Percentiles rank a stretch among this genome's conserved stretches.
phyloP scores from a whole-genome alignment of 2,113 vertebrate genomes.

The Cygnus buccinator region DNA sequence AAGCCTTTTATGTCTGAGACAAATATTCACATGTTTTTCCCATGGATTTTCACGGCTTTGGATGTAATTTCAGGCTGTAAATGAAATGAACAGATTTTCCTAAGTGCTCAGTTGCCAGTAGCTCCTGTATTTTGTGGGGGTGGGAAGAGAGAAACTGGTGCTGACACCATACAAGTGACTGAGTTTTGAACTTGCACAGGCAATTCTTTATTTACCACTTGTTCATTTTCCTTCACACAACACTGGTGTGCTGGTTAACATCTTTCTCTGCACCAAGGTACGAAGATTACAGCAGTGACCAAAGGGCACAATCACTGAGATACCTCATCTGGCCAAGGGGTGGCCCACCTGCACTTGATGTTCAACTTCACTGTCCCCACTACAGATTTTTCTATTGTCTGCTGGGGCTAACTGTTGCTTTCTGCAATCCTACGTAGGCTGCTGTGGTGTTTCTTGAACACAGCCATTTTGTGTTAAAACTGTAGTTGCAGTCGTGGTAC shows the following conservation, averaged over 20 bases:
- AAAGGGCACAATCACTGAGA: neutral
- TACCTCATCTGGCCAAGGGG: neutral
- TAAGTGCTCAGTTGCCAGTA: neutral
- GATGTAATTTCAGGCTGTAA: conserved; percentile 25
- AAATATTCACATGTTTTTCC: conserved; percentile 2
- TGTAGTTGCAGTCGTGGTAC: neutral
- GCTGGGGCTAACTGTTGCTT: neutral
- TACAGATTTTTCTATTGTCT: neutral
- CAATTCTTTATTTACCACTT: neutral
- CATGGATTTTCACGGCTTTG: neutral
- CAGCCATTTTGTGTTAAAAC: conserved; percentile 18
- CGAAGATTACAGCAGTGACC: neutral
- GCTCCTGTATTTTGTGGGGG: neutral
- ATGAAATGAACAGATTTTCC: conserved; percentile 19
- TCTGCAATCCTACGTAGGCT: neutral
- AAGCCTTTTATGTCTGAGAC: conserved; percentile 8
- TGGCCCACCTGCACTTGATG: conserved; percentile 2
- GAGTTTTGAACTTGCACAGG: neutral
- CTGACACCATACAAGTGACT: neutral
- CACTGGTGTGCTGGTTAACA: fast-evolving
- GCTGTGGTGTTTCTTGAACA: neutral
- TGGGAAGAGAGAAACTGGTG: neutral
- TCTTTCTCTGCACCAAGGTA: neutral
- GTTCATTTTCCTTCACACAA: conserved; percentile 1
- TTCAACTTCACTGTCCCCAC: neutral